These are phyloP conservation scores for Punctoribates punctum DNA, from an alignment of 2,888 invertebrate species.

Conservation along the genomic window DNA sequence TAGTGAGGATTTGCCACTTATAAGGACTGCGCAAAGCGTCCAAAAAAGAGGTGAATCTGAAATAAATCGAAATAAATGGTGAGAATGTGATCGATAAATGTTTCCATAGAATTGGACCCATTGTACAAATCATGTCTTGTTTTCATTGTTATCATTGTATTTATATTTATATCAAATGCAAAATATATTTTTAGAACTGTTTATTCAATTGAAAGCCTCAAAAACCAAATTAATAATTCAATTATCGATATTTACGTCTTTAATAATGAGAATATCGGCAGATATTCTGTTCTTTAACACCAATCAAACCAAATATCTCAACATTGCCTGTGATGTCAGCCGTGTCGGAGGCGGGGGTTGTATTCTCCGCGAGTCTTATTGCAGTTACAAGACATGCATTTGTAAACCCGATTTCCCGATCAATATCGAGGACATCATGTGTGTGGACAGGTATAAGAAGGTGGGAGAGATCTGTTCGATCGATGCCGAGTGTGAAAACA, in stretches of 20 bases:
- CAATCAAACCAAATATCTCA: conserved; percentile 36
- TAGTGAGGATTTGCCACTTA: too few relatives aligned
- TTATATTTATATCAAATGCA: conserved; percentile 34
- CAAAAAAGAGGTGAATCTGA: conserved; percentile 17
- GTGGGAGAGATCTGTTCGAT: conserved; percentile 33
- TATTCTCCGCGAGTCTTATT: conserved; percentile 36
- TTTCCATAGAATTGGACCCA: conserved; percentile 34
- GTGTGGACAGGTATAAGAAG: conserved; percentile 31
- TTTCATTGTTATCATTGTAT: conserved; percentile 5
- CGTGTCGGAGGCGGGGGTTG: conserved; percentile 37
- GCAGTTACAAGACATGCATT: conserved; percentile 36
- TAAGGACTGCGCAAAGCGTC: conserved; percentile 29
- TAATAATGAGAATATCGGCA: conserved; percentile 17
- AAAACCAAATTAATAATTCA: background rate
- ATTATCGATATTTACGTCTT: background rate
- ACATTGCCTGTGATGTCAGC: conserved; percentile 38
- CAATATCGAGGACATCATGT: conserved; percentile 38
- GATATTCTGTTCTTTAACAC: background rate
- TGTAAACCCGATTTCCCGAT: conserved; percentile 42
- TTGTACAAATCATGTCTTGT: conserved; percentile 37
- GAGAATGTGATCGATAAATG: conserved; percentile 23
- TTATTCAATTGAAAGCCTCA: background rate
- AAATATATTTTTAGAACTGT: conserved; percentile 25
- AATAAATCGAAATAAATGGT: background rate
- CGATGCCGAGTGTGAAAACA: conserved; percentile 35